Conservation (phyloP, 1,140 invertebrate genomes). For the Trinorchestia longiramus region DNA sequence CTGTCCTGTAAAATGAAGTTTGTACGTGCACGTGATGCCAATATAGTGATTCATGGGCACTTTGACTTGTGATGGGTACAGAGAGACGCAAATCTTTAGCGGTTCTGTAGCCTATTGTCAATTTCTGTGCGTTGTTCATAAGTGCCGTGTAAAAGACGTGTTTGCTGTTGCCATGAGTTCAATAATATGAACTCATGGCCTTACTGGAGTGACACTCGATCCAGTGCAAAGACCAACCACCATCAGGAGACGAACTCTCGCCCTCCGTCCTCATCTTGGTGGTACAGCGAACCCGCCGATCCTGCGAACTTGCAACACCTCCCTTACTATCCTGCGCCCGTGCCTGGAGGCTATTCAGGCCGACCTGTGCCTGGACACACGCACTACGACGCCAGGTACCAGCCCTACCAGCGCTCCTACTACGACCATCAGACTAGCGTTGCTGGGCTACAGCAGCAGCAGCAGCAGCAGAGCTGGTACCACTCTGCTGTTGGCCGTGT, state of each 20-base stretch:
- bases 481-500: neutral
- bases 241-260: neutral
- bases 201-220: slow-evolving; percentile 28
- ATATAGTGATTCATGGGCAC: too few relatives aligned
- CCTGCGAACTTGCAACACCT: neutral
- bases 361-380: neutral
- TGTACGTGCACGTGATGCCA: too few relatives aligned
- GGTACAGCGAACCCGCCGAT: neutral
- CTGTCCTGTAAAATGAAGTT: too few relatives aligned
- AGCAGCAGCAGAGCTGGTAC: neutral
- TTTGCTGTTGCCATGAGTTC: slow-evolving; percentile 14
- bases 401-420: neutral
- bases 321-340: neutral
- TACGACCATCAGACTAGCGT: neutral
- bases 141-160: neutral
- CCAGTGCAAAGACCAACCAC: neutral
- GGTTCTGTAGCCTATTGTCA: too few relatives aligned
- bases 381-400: slow-evolving; percentile 1
- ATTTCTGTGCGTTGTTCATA: neutral
- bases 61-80: too few relatives aligned
- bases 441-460: neutral
- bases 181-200: slow-evolving; percentile 45
- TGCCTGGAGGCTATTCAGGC: neutral
- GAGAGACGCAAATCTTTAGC: too few relatives aligned
- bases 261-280: neutral